Percentiles rank a stretch among this genome's conserved stretches.
Conservation (phyloP, 2,888 invertebrate species). For the Plutella xylostella region DNA sequence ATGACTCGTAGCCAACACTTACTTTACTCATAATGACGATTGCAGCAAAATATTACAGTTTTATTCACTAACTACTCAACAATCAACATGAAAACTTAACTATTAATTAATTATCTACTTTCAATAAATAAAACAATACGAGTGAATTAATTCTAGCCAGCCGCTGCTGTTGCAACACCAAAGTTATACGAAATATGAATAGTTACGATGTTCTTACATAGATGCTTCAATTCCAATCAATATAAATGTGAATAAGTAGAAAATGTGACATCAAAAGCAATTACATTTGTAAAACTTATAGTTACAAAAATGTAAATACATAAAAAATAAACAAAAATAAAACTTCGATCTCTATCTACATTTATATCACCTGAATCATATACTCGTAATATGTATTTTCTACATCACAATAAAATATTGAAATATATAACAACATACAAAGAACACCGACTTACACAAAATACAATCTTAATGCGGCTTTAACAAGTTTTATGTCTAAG, state of each 20-base stretch:
- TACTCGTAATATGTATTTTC: background rate
- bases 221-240: no score
- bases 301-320: conserved; percentile 1
- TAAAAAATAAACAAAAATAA: background rate
- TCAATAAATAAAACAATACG: conserved; percentile 12
- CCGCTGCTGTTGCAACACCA: background rate
- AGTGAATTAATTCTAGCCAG: conserved; percentile 1
- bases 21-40: background rate
- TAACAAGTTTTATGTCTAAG: no score
- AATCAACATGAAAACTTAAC: conserved; percentile 39
- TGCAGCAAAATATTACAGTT: background rate
- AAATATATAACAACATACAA: background rate
- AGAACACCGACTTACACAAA: no score
- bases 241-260: no score
- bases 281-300: no score
- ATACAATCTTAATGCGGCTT: no score
- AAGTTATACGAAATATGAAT: background rate
- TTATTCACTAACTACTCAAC: conserved; percentile 26
- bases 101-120: conserved; percentile 24
- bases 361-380: background rate
- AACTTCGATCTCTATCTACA: background rate
- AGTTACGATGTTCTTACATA: no score
- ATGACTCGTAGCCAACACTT: background rate
- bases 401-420: background rate
- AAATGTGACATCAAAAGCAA: no score